Percentiles rank a stretch among this genome's conserved stretches.
Evolutionary conservation across 2,797 vertebrate genomes (phyloP).

Genomic region (Dermochelys coriacea): DNA sequence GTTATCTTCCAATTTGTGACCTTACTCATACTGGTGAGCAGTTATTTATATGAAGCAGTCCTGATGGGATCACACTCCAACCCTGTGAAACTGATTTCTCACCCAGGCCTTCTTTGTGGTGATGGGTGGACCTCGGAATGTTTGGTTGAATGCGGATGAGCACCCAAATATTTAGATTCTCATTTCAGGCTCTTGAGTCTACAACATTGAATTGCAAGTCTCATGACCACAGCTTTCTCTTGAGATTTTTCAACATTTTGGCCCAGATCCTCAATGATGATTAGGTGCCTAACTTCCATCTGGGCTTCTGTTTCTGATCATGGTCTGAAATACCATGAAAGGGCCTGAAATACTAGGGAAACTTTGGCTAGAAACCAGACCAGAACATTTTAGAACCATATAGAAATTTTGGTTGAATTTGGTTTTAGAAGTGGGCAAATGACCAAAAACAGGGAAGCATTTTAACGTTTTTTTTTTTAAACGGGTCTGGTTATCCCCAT

Average conservation of each 20-base stretch:
- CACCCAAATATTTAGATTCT: neutral
- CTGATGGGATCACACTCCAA: neutral
- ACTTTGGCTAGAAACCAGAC: neutral
- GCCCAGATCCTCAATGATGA: neutral
- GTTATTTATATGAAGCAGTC: neutral
- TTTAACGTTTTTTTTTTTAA: neutral
- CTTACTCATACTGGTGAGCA: neutral
- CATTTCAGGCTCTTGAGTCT: neutral
- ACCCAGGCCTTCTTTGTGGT: neutral
- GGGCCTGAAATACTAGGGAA: neutral
- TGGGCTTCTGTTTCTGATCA: neutral
- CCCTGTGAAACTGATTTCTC: neutral
- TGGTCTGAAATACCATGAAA: neutral
- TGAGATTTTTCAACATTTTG: neutral
- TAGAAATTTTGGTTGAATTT: neutral
- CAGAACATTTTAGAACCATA: neutral
- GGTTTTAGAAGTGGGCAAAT: neutral
- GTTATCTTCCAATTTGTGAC: neutral
- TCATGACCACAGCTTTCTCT: neutral
- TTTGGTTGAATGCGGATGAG: neutral
- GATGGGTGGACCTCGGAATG: neutral
- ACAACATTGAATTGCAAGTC: neutral
- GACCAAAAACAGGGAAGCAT: neutral
- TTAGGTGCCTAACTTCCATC: neutral
- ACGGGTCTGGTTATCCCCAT: neutral